Base-by-base conservation (phyloP, 2,888 invertebrate genomes). In the Hemistola chrysoprasaria region DNA sequence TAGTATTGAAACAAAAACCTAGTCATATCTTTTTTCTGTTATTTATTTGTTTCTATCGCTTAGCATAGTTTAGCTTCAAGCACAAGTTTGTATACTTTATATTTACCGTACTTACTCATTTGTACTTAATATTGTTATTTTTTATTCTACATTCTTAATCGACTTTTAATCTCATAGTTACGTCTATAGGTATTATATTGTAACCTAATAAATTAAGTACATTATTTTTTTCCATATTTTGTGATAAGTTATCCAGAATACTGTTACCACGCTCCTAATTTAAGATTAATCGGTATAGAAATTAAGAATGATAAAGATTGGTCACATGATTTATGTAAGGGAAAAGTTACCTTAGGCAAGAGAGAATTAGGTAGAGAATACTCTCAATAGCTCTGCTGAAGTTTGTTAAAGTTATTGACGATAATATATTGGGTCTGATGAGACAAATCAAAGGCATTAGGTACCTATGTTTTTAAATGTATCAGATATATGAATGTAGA, bases 21-120 rank as follows among this genome's bases (percentile, higher is more conserved):
- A 88, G 88, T 88, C 88, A 88, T 88, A 88, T 88, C 86, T 80
- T 66, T 71, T 42, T 80, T 87, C 76, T 68, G 78, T 82, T 79
- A 72, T 76, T 74, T 79, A 68, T 77, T 82, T 78, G n/a, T 80
- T 68, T 78, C 82, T 82, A 78, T 81, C 77, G 87, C 87, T 86
- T 88, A 87, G 87, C 83, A 88, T 87, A 88, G 85, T 85, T 83
- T 88, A 87, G 88, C 88, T 88, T 86, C 87, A 88, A 88, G 88
- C 88, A 86, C 82, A 67, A 60, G 60, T 65, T 66, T 62, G 59
- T 65, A 64, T 62, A 53, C 54, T 66, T 66, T 54, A 53, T 66
- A 62, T 56, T 63, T 56, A 58, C 57, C 47, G 54, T 66, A 63
- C 62, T 56, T 53, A 53, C 56, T 50, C 40, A 57, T 59, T 56